Evolutionary conservation across 2,797 vertebrate species (phyloP).

Genomic region (Argentina silus): DNA sequence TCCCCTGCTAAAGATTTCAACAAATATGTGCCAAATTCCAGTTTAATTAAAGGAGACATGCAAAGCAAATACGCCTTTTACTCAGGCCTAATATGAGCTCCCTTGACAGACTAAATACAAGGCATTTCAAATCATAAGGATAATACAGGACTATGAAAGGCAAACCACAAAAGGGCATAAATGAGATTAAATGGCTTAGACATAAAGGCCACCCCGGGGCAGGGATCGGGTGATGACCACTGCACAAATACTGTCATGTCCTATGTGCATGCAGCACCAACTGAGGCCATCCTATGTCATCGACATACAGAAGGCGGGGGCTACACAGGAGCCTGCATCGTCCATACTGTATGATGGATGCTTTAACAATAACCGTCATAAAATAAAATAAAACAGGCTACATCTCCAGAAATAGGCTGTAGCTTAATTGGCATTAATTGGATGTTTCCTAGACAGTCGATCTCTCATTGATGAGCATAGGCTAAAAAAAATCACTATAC

Average conservation of each 20-base stretch:
- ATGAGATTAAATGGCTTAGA: not conserved
- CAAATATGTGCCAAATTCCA: not conserved
- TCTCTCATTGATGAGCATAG: not conserved
- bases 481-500: not conserved
- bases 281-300: not conserved
- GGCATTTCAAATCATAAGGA: no score
- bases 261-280: not conserved
- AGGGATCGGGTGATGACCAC: not conserved
- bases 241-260: not conserved
- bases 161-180: not conserved
- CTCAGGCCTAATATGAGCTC: not conserved
- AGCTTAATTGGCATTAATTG: not conserved
- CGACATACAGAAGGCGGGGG: not conserved
- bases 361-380: not conserved
- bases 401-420: not conserved
- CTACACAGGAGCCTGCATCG: not conserved
- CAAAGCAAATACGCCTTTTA: not conserved
- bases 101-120: no score
- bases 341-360: not conserved
- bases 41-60: not conserved
- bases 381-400: no score
- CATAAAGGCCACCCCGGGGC: not conserved
- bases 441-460: not conserved
- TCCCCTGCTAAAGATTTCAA: not conserved
- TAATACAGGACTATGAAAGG: not conserved